Evolutionary conservation across 2,113 vertebrate species (phyloP), one percentile per base, ranked within the genome.

Genomic region (Brachypteracias leptosomus): DNA sequence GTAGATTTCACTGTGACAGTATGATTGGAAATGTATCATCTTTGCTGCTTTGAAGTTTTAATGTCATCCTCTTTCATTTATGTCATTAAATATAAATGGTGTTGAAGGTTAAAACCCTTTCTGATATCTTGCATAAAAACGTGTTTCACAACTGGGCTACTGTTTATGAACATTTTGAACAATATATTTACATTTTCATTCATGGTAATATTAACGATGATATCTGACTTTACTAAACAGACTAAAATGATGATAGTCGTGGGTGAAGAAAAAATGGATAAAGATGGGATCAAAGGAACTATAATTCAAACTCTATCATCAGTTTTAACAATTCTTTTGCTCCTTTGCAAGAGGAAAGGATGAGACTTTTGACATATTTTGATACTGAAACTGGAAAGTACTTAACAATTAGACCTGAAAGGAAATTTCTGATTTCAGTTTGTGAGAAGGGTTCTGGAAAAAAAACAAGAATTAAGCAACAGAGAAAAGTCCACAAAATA

Each of bases 1-100:
- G 80, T 78, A 85, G 51, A 85, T 93, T 58, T 70, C 71, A 57
- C 46, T 91, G n/a, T 88, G 89, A 92, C 85, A 96, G 47, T 24
- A 55, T 33, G 82, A 89, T 36, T 91, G 38, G 76, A 94, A 95
- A 94, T 68, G 29, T 79, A 65, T 91, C 47, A 63, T 87, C 85
- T 93, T 88, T 58, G 21, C 63, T 83, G 18, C 85, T 97, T 97
- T 95, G 91, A 97, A 95, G 80, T 95, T 91, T 92, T 96, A 97
- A 96, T 94, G 63, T 63, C 76, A 92, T 91, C 33, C 21, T 90
- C 26, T 88, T 93, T 95, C 57, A 85, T 88, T 90, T 94, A 72
- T 68, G 57, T n/a, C 31, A 86, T 96, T 95, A 96, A 96, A 97
- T 89, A 93, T 89, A 91, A 73, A 97, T 78, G 49, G n/a, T 92